phyloP scores from a whole-genome alignment of 2,888 invertebrate species.

The Balanococcus diminutus region DNA sequence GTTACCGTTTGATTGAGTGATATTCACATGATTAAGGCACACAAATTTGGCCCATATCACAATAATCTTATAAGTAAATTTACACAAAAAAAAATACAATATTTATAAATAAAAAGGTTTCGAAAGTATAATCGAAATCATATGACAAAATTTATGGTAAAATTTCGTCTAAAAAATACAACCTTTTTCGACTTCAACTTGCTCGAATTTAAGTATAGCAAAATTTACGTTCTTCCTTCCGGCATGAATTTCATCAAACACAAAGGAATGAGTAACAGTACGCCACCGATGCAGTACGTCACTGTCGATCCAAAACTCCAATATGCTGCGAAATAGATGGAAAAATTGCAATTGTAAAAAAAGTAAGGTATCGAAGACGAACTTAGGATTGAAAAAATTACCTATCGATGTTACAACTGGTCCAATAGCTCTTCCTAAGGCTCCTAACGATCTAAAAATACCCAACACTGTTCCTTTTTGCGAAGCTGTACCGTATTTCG shows the following conservation, averaged over 20 bases:
- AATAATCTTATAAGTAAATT: neutral
- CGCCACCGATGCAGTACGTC: conserved; percentile 82
- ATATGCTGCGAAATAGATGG: conserved; percentile 70
- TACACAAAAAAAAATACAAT: neutral
- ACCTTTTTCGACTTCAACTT: too few relatives aligned
- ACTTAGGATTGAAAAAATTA: conserved; percentile 61
- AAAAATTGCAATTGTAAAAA: conserved; percentile 17
- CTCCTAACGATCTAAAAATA: conserved; percentile 91
- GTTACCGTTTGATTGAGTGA: neutral
- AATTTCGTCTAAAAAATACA: too few relatives aligned
- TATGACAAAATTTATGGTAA: too few relatives aligned
- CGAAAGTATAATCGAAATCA: too few relatives aligned
- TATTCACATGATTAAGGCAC: conserved; percentile 17
- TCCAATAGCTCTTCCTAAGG: conserved; percentile 89
- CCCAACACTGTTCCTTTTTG: conserved; percentile 94
- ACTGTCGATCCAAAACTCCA: conserved; percentile 86
- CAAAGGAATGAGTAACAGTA: conserved; percentile 75
- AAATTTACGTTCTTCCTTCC: conserved; percentile 7
- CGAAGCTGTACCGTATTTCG: conserved; percentile 76
- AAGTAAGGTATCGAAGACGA: neutral
- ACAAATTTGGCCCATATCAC: neutral
- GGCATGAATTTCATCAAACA: conserved; percentile 58
- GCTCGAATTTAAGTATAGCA: neutral
- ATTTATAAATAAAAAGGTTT: neutral
- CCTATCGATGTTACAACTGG: conserved; percentile 86